Percentiles rank a stretch among this genome's conserved stretches.
Evolutionary conservation across 1,140 invertebrate species (phyloP).

Genomic region (Portunus trituberculatus): DNA sequence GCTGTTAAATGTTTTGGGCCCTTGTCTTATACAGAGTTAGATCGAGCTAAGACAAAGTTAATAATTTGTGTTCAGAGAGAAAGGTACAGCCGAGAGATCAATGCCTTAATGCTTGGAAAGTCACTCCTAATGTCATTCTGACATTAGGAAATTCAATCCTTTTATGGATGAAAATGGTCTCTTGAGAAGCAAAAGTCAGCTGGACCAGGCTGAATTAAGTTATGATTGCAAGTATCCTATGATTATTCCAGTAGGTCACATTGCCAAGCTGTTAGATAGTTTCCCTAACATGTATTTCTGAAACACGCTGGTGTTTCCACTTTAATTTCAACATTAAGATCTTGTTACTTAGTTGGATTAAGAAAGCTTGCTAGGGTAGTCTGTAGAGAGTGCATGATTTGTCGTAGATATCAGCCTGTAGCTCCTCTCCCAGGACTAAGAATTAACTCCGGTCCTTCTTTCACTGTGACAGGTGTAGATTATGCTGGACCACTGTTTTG

Average conservation of each 20-base stretch:
- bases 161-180: neutral
- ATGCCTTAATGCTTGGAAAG: neutral
- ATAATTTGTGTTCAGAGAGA: neutral
- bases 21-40: neutral
- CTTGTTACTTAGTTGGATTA: neutral
- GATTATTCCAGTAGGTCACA: too few species aligned
- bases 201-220: neutral
- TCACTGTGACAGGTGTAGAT: neutral
- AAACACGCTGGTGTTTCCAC: neutral
- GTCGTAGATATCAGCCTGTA: neutral
- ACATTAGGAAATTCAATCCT: conserved; percentile 18
- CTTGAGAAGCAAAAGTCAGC: neutral
- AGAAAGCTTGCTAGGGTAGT: conserved; percentile 4
- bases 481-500: conserved; percentile 14
- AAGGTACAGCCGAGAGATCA: too few species aligned
- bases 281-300: neutral
- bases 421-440: neutral
- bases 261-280: neutral
- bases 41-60: neutral
- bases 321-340: too few species aligned
- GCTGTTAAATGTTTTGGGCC: too few species aligned
- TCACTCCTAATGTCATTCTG: neutral
- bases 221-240: neutral
- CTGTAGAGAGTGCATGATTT: neutral
- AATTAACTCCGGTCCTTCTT: neutral